Conservation (phyloP, 2,113 vertebrate genomes). For the Leiothrix lutea region DNA sequence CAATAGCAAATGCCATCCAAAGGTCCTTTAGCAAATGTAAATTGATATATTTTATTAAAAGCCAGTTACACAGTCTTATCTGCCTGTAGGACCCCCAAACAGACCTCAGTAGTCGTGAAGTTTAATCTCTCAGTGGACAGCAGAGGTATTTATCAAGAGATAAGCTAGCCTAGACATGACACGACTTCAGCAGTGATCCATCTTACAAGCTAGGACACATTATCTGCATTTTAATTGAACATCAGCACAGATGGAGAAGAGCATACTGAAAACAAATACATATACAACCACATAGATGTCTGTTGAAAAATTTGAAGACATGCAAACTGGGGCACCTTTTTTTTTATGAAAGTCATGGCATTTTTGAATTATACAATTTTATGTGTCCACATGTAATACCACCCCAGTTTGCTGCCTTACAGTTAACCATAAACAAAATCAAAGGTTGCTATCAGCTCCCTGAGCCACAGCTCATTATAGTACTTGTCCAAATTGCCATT, state of each 20-base stretch:
- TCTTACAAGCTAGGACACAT: slow-evolving; percentile 25
- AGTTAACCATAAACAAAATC: background rate
- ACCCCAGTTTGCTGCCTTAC: background rate
- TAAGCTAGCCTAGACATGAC: slow-evolving; percentile 39
- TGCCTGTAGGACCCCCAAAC: background rate
- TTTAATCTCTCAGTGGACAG: slow-evolving; percentile 45
- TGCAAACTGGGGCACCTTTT: background rate
- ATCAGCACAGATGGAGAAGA: background rate
- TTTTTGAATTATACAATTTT: background rate
- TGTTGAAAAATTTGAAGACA: background rate
- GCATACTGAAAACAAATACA: background rate
- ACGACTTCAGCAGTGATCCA: slow-evolving; percentile 32
- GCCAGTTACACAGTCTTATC: background rate
- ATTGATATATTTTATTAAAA: slow-evolving; percentile 20
- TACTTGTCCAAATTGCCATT: background rate
- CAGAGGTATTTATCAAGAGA: slow-evolving; percentile 45
- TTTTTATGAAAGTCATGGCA: background rate
- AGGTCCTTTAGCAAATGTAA: background rate
- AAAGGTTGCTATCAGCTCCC: background rate
- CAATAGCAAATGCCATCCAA: background rate
- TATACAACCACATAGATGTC: background rate
- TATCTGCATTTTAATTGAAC: slow-evolving; percentile 61
- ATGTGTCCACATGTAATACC: background rate
- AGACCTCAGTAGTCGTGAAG: background rate
- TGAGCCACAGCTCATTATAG: background rate